These are phyloP conservation scores for Caenorhabditis sulstoni DNA, from an alignment of 2,888 invertebrate species.

Conservation along the genomic window DNA sequence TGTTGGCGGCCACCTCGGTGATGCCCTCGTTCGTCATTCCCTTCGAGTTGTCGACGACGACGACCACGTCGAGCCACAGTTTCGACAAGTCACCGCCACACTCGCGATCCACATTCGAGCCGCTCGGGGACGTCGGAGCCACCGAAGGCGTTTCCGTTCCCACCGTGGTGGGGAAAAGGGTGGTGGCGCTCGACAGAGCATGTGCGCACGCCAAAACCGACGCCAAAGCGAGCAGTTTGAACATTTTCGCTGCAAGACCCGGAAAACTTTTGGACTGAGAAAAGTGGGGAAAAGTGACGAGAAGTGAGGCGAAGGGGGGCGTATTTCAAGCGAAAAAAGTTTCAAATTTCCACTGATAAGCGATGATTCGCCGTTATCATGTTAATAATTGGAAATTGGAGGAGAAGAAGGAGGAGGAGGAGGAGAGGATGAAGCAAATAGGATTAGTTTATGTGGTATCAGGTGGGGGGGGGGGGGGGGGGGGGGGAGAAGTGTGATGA, in stretches of 20 bases:
- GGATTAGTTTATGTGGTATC: slow-evolving; percentile 3
- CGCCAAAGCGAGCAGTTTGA: slow-evolving; percentile 38
- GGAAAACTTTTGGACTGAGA: not conserved
- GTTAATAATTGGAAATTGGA: no score
- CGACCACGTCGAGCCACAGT: slow-evolving; percentile 50
- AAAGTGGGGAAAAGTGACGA: not conserved
- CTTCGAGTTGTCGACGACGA: slow-evolving; percentile 51
- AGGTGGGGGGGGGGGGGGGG: no score
- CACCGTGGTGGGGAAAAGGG: no score
- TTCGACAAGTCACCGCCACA: slow-evolving; percentile 37
- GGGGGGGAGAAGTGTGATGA: no score
- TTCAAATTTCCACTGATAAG: slow-evolving; percentile 33
- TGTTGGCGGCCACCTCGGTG: slow-evolving; percentile 44
- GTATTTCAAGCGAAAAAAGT: slow-evolving; percentile 46
- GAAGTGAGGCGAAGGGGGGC: slow-evolving; percentile 11
- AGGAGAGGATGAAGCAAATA: no score
- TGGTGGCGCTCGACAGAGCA: no score
- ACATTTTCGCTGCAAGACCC: slow-evolving; percentile 40
- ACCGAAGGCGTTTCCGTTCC: not conserved
- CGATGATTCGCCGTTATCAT: slow-evolving; percentile 21
- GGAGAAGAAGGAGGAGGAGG: no score
- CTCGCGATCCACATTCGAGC: slow-evolving; percentile 19
- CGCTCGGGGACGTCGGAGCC: not conserved
- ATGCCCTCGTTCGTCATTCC: slow-evolving; percentile 45
- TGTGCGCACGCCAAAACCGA: slow-evolving; percentile 12